Percentiles rank a stretch among this genome's conserved stretches.
Conservation (phyloP, 2,888 invertebrate genomes). For the Suillia variegata region DNA sequence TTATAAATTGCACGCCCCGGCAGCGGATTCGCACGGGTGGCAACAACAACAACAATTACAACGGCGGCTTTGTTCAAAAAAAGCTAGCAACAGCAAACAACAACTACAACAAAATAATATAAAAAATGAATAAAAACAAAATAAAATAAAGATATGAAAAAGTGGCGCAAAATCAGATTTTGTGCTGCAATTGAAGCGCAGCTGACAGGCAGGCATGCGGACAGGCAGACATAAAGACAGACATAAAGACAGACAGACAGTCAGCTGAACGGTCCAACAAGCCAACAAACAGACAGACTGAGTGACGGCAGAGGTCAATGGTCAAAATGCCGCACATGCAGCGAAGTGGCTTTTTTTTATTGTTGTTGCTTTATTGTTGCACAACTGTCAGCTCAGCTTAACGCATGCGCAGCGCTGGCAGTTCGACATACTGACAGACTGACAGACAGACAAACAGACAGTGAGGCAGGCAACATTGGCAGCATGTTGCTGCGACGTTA, state of each 20-base stretch:
- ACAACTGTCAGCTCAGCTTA: too few relatives aligned
- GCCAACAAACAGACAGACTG: not conserved
- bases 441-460: not conserved
- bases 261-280: not conserved
- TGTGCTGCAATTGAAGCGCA: not conserved
- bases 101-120: too few relatives aligned
- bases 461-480: not conserved
- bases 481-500: not conserved
- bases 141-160: not conserved
- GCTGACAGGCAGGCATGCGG: not conserved
- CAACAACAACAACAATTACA: too few relatives aligned
- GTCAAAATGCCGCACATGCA: not conserved
- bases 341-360: constrained; percentile 2
- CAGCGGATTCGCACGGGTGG: constrained; percentile 44
- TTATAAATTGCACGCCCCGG: constrained; percentile 38
- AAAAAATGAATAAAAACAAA: not conserved
- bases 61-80: not conserved
- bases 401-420: too few relatives aligned
- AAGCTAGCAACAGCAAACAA: not conserved
- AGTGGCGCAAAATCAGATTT: not conserved
- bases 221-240: not conserved
- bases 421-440: not conserved
- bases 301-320: not conserved
- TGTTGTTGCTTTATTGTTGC: not conserved
- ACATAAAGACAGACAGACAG: not conserved